Conservation (phyloP, 1,140 invertebrate genomes). For the Bombus soroeensis region DNA sequence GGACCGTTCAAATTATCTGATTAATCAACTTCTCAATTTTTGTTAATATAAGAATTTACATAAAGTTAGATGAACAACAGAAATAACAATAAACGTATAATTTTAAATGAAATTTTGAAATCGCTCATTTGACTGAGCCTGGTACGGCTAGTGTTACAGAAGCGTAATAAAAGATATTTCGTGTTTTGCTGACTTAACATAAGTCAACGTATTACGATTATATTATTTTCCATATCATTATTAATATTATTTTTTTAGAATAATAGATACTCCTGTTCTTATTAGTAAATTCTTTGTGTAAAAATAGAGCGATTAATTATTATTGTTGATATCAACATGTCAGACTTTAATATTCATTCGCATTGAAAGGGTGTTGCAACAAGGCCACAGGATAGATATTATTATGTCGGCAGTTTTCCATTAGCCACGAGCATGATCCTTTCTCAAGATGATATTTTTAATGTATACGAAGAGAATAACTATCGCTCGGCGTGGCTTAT, state of each 20-base stretch:
- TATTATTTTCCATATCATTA: neutral
- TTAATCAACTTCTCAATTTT: no score
- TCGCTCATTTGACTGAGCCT: no score
- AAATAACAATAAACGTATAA: no score
- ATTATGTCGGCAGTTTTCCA: constrained; percentile 20
- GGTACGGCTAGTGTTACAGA: no score
- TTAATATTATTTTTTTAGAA: neutral
- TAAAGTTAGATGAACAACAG: no score
- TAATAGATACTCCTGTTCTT: neutral
- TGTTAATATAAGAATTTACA: no score
- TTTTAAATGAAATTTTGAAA: no score
- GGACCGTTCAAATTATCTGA: no score
- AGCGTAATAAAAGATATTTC: no score
- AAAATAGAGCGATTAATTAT: neutral
- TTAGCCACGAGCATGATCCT: constrained; percentile 13
- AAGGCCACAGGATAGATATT: constrained; percentile 15
- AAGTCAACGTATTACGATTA: no score
- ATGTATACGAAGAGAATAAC: constrained; percentile 28
- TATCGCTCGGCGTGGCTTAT: constrained; percentile 25
- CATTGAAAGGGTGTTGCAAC: neutral
- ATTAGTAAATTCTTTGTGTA: neutral
- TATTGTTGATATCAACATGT: neutral
- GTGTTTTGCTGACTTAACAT: no score
- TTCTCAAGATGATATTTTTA: constrained; percentile 43
- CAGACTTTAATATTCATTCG: constrained; percentile 4